Conservation (phyloP, 2,113 vertebrate genomes). For the Saccopteryx bilineata region DNA sequence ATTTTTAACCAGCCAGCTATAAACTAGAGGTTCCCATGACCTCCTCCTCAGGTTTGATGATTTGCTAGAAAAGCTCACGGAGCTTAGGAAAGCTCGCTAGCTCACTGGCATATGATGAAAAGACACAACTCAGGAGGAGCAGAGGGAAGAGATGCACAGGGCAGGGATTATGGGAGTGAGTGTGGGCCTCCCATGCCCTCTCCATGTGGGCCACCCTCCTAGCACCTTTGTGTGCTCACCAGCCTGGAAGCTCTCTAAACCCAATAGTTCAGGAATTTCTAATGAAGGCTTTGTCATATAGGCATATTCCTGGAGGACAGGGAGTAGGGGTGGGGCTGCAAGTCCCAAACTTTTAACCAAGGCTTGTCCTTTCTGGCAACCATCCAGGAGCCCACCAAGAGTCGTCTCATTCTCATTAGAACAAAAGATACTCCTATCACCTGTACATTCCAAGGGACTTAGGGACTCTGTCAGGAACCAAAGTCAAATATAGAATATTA, state of each 20-base stretch:
- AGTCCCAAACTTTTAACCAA: background rate
- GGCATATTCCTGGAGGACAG: background rate
- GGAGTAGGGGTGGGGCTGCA: background rate
- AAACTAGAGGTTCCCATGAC: too few relatives aligned
- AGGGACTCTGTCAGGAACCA: background rate
- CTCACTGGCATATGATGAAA: background rate
- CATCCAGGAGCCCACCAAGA: background rate
- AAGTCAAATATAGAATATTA: background rate
- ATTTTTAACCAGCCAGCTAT: too few relatives aligned
- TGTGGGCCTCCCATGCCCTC: too few relatives aligned
- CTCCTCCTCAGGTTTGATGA: too few relatives aligned
- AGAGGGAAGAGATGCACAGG: too few relatives aligned
- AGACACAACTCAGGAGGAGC: background rate
- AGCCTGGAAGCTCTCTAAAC: too few relatives aligned
- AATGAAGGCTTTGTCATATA: background rate
- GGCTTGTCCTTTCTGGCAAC: background rate
- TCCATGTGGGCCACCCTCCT: too few relatives aligned
- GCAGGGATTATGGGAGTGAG: too few relatives aligned
- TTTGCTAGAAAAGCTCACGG: background rate
- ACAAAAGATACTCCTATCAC: background rate
- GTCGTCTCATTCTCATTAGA: too few relatives aligned
- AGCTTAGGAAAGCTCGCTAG: background rate
- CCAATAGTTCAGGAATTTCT: too few relatives aligned
- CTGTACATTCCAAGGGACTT: background rate
- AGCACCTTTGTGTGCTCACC: too few relatives aligned